Evolutionary conservation across 1,140 invertebrate species (phyloP), one percentile per base, ranked within the genome.

Genomic region (Scaptomyza graminum): DNA sequence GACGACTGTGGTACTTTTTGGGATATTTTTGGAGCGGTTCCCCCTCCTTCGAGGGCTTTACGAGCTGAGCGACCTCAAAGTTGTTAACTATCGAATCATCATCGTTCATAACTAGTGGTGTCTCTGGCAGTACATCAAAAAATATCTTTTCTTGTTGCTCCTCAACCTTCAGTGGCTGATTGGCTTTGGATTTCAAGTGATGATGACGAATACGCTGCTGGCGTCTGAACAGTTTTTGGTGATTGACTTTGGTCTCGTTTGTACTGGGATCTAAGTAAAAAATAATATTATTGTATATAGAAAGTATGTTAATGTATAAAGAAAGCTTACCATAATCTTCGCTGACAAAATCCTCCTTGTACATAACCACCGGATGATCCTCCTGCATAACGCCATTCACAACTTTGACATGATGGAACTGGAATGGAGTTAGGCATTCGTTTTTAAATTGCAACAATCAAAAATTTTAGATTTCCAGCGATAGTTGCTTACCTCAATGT

Each of bases 331-430:
- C 90, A 60, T 85, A 91, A 72, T 91, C 90, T 47, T 91, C 90
- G 46, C 28, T 85, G 28, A 91, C 90, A 37, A 91, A 90, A 46
- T 91, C 90, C 62, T 91, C 90, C 50, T 91, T 91, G 62, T 91
- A 91, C 76, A 91, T 90, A 13, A 91, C 65, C 70, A 90, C 68
- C 18, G 90, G 90, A 69, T 91, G 90, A 67, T 91, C 80, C 57
- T 91, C 77, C 13, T 76, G 66, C 49, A 84, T 47, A 0, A 82
- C 46, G 6, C 90, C 90, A 50, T 91, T 43, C 9, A 90, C 71
- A 5, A 90, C 7, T 18, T 73, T 74, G 0, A 90, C 79, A 31
- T 76, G 79, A 63, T 91, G 90, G 25, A 90, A 60, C 90, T 91
- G 62, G 15, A 47, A 2, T 0, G 5, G 18, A 13, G 28, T 31